Evolutionary conservation across 2,113 vertebrate species (phyloP), one percentile per base, ranked within the genome.

Genomic region (Hemiscyllium ocellatum): DNA sequence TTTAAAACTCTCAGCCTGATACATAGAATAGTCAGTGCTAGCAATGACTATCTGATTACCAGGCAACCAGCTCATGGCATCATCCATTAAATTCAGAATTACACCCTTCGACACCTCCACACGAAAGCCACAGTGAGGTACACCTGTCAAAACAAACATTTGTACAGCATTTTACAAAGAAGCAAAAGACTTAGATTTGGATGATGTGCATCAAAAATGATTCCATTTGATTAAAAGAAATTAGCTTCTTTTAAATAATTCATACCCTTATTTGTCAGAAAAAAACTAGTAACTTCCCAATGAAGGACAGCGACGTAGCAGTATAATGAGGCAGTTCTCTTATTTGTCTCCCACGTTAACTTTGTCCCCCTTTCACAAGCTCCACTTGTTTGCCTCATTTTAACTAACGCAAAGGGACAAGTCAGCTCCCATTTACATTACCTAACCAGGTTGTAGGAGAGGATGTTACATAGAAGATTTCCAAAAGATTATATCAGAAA

Each of bases 1-100:
- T 96, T 96, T 96, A 95, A 97, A 97, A 76, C 97, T 96, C 96
- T 97, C 97, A 69, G 96, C 96, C 87, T 97, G 97, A 90, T 97
- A 96, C 96, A 96, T 96, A 37, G 96, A 97, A 96, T 96, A 97
- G 95, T 97, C 96, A n/a, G 96, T 97, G 76, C 96, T 97, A 47
- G 96, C 96, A 96, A 97, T 0, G 0, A 97, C 37, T 0, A 97
- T 96, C 42, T 72, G 91, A 87, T 97, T 96, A 0, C 96, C 96
- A 94, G 96, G 96, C 96, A 96, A 95, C 97, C 97, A 97, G 47
- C 94, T 97, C 1, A 96, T 96, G 96, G 96, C 96, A 4, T 97
- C 97, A 95, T 97, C 96, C 91, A 96, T 96, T 96, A 97, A 96
- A 61, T 96, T 96, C 68, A 96, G 95, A 96, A 97, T 95, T 95